phyloP scores from a whole-genome alignment of 2,888 invertebrate genomes.

The Dolichomitus sp. region DNA sequence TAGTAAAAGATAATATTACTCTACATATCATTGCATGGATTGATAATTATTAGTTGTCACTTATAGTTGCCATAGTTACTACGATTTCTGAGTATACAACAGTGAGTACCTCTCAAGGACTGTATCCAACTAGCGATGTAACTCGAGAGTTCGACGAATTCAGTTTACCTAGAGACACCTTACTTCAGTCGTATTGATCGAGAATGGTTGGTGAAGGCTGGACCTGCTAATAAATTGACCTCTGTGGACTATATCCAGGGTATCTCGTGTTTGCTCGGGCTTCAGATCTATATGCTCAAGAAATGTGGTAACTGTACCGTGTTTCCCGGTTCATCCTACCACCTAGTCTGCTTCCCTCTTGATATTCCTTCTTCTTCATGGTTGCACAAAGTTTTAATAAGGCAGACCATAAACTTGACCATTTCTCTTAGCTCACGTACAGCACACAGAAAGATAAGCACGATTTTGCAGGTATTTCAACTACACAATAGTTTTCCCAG shows the following conservation, averaged over 20 bases:
- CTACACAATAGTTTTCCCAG: background rate
- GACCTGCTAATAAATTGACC: constrained; percentile 21
- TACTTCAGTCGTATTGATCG: constrained; percentile 14
- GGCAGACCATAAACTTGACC: constrained; percentile 19
- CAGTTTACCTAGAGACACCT: constrained; percentile 15
- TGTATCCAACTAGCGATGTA: background rate
- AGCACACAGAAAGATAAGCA: background rate
- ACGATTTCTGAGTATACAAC: background rate
- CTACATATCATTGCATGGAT: too few species aligned
- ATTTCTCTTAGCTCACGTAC: constrained; percentile 7
- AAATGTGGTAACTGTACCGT: background rate
- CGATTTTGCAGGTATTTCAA: background rate
- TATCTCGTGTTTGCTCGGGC: constrained; percentile 1
- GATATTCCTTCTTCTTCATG: constrained; percentile 7
- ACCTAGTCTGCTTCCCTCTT: background rate
- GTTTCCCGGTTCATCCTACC: constrained; percentile 7
- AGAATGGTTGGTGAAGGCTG: background rate
- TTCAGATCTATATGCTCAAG: constrained; percentile 1
- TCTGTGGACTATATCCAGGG: background rate
- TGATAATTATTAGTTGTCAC: too few species aligned
- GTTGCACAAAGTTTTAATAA: constrained; percentile 30
- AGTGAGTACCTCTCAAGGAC: background rate
- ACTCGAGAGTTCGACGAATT: background rate
- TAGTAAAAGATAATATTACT: too few species aligned
- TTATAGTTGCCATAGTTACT: too few species aligned